phyloP scores from a whole-genome alignment of 2,888 invertebrate genomes.

The Ophonus ardosiacus region DNA sequence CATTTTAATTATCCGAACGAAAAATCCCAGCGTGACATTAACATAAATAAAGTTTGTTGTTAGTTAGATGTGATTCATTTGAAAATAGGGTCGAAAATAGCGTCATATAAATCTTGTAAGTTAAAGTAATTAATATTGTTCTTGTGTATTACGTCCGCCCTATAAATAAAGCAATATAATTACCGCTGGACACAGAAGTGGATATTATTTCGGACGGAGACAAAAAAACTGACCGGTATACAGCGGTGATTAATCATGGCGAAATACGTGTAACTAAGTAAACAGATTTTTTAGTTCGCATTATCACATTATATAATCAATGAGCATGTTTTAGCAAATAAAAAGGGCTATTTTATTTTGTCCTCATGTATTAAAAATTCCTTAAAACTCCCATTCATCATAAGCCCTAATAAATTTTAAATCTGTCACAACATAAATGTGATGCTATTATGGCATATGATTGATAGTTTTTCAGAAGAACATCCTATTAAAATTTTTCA shows the following conservation, averaged over 20 bases:
- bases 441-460: slow-evolving; percentile 43
- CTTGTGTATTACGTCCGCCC: slow-evolving; percentile 25
- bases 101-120: slow-evolving; percentile 3
- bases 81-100: neutral
- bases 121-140: slow-evolving; percentile 27
- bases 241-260: slow-evolving; percentile 29
- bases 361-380: slow-evolving; percentile 54
- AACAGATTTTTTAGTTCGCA: slow-evolving; percentile 40
- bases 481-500: slow-evolving; percentile 55
- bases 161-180: slow-evolving; percentile 34
- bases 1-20: neutral
- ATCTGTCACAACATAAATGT: slow-evolving; percentile 52
- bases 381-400: slow-evolving; percentile 58
- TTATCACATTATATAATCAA: slow-evolving; percentile 45
- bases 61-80: slow-evolving; percentile 1
- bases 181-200: slow-evolving; percentile 12
- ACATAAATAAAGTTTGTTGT: neutral
- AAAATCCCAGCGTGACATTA: neutral
- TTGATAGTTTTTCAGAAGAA: slow-evolving; percentile 45
- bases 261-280: slow-evolving; percentile 23
- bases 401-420: slow-evolving; percentile 56
- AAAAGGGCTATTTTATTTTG: slow-evolving; percentile 28
- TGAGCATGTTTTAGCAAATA: slow-evolving; percentile 35
- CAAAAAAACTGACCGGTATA: slow-evolving; percentile 10
- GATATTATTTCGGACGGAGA: neutral